phyloP scores from a whole-genome alignment of 2,113 vertebrate species.

The Pelobates fuscus region DNA sequence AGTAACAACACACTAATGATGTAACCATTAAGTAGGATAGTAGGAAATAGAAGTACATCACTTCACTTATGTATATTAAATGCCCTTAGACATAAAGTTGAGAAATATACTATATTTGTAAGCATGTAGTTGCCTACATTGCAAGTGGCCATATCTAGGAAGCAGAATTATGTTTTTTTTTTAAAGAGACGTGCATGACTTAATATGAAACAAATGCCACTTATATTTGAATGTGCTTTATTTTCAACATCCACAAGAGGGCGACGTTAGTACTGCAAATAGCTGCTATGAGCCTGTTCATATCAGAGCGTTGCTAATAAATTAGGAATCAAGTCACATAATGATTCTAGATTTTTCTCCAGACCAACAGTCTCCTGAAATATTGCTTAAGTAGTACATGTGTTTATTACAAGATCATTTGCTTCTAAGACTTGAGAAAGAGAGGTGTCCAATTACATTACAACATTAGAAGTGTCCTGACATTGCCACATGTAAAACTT shows the following conservation, averaged over 20 bases:
- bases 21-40: neutral
- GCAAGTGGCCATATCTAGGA: too few species aligned
- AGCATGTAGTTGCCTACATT: neutral
- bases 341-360: conserved; percentile 47
- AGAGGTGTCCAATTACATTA: too few species aligned
- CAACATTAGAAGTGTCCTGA: too few species aligned
- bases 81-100: too few species aligned
- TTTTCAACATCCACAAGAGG: conserved; percentile 41
- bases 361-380: conserved; percentile 36
- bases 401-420: neutral
- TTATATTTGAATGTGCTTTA: conserved; percentile 20
- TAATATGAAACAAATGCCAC: neutral
- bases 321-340: conserved; percentile 44
- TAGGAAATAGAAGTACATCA: neutral
- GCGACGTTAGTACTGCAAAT: conserved; percentile 44
- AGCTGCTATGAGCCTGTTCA: neutral
- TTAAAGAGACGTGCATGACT: neutral
- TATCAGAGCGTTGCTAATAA: conserved; percentile 22
- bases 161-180: neutral
- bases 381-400: conserved; percentile 40
- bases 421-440: neutral
- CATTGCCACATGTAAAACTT: too few species aligned
- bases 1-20: conserved; percentile 12
- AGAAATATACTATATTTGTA: neutral
- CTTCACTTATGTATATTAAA: neutral